These are phyloP conservation scores for Drosophila orena DNA, from an alignment of 1,140 invertebrate species.

Conservation along the genomic window DNA sequence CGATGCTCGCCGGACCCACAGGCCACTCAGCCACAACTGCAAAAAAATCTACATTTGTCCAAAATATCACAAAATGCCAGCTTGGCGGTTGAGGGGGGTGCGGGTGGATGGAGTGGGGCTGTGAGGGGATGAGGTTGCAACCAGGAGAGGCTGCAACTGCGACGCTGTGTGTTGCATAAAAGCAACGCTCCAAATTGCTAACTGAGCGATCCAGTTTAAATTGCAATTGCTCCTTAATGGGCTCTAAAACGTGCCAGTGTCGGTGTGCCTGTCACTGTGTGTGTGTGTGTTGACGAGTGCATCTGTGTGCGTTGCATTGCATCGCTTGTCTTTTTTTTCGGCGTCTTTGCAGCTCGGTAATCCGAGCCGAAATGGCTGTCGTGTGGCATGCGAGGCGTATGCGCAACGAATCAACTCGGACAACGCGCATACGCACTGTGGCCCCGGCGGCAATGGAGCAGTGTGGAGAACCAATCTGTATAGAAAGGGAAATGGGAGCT, in stretches of 20 bases:
- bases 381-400: slow-evolving; percentile 75
- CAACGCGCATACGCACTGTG: slow-evolving; percentile 73
- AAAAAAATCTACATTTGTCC: slow-evolving; percentile 79
- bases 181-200: slow-evolving; percentile 83
- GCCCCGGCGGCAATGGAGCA: background rate
- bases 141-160: slow-evolving; percentile 47
- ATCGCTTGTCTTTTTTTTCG: slow-evolving; percentile 31
- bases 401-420: slow-evolving; percentile 61
- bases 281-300: slow-evolving; percentile 15
- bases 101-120: background rate
- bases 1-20: slow-evolving; percentile 58
- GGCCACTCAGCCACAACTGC: slow-evolving; percentile 75
- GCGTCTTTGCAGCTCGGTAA: slow-evolving; percentile 57
- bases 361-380: slow-evolving; percentile 62
- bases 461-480: background rate
- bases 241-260: slow-evolving; percentile 82
- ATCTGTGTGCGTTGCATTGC: slow-evolving; percentile 29
- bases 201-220: slow-evolving; percentile 85
- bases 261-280: slow-evolving; percentile 46
- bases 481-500: background rate
- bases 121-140: background rate
- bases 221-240: slow-evolving; percentile 85
- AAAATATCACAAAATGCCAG: slow-evolving; percentile 66
- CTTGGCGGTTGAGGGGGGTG: background rate
- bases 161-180: slow-evolving; percentile 74